Evolutionary conservation across 2,797 vertebrate species (phyloP), one percentile per base, ranked within the genome.

Genomic region (Loris lydekkerianus): DNA sequence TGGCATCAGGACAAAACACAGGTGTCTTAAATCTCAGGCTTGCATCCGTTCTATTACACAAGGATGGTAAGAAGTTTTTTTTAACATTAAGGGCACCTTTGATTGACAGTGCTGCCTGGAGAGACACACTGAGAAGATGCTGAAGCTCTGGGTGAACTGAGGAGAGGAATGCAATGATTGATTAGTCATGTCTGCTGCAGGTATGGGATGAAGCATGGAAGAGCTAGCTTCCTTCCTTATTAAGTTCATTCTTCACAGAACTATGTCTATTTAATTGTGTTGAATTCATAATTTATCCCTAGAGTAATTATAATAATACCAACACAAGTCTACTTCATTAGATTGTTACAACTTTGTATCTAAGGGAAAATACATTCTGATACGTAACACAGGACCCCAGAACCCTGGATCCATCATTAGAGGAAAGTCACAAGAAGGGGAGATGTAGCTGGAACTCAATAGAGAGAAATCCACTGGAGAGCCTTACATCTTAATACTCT

Each of bases 201-300:
- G 40, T 2, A 58, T 3, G 20, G 72, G 27, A 10, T 31, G 17
- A 43, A 61, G 34, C 14, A 72, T 5, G 21, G 10, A 27, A 43
- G 29, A 78, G 10, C 3, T 29, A 58, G 46, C 69, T 61, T 17
- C 31, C 27, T 85, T 27, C 49, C 46, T 80, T 82, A 17, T 61
- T 11, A 27, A 43, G 63, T 31, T 40, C n/a, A 65, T 67, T 56
- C 78, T 73, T 31, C 46, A 23, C 17, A 56, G 67, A 90, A 73
- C 69, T 58, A 34, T 65, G 11, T 76, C 84, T 75, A 34, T 31
- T 90, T 92, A 87, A 37, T 17, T 90, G 37, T 13, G 77, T 10
- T 43, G 60, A 76, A 90, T 53, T 86, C 37, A 17, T 53, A 76
- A 70, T 85, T 91, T 75, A 76, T 88, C 73, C 67, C 73, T 88